Evolutionary conservation across 2,888 invertebrate genomes (phyloP).

Genomic region (Oligia strigilis): DNA sequence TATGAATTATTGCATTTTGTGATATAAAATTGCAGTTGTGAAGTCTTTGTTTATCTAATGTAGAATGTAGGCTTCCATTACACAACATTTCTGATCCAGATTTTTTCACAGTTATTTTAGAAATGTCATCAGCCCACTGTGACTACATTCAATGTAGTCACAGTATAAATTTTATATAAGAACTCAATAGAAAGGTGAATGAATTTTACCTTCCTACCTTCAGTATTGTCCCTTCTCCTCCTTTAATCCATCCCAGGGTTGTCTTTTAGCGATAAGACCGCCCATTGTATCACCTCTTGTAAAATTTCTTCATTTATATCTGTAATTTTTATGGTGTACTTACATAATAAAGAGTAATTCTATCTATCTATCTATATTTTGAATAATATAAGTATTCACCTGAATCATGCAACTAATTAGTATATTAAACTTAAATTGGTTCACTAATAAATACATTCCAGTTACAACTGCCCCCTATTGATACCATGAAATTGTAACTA

Average conservation of each 20-base stretch:
- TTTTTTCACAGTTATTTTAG: background rate
- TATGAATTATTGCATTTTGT: background rate
- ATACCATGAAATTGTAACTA: too few species aligned
- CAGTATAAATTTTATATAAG: too few species aligned
- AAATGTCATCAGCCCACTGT: background rate
- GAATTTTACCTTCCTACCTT: background rate
- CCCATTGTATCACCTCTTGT: background rate
- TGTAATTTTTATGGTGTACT: too few species aligned
- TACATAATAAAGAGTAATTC: too few species aligned
- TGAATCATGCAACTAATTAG: background rate
- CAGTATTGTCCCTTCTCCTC: too few species aligned
- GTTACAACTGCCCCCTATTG: too few species aligned
- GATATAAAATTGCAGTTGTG: background rate
- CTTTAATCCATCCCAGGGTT: background rate
- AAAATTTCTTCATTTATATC: background rate
- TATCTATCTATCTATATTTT: too few species aligned
- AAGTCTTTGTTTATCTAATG: background rate
- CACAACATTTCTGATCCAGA: slow-evolving; percentile 18
- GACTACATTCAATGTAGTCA: too few species aligned
- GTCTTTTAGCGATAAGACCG: background rate
- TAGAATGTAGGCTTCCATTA: slow-evolving; percentile 12
- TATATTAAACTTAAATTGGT: background rate
- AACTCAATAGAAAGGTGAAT: too few species aligned
- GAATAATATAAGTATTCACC: background rate
- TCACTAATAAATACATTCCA: background rate